Evolutionary conservation across 1,140 invertebrate genomes (phyloP).

Genomic region (Elysia chlorotica): DNA sequence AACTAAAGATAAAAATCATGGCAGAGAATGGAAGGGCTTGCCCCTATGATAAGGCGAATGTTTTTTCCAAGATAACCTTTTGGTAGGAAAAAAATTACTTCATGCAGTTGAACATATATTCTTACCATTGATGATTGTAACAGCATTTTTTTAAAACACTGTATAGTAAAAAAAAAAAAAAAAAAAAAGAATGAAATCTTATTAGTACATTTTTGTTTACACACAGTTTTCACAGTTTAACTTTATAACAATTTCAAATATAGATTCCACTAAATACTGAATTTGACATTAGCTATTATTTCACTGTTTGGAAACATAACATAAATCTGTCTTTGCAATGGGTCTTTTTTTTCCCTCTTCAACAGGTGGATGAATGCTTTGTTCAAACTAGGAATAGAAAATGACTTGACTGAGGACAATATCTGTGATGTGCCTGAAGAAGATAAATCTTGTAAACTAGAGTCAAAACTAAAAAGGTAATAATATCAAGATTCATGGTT

Average conservation of each 20-base stretch:
- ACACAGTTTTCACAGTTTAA: neutral
- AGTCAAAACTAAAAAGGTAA: slow-evolving; percentile 27
- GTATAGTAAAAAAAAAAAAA: too few relatives aligned
- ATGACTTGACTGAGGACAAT: slow-evolving; percentile 18
- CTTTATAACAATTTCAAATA: neutral
- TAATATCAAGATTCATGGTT: neutral
- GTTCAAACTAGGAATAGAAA: slow-evolving; percentile 25
- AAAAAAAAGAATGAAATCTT: neutral
- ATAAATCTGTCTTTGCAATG: neutral
- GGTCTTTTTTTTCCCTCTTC: neutral
- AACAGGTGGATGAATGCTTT: slow-evolving; percentile 30
- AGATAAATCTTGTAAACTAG: slow-evolving; percentile 21
- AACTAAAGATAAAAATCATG: slow-evolving; percentile 10
- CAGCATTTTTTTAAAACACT: too few relatives aligned
- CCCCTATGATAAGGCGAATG: slow-evolving; percentile 25
- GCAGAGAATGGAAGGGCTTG: slow-evolving; percentile 9
- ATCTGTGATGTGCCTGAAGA: slow-evolving; percentile 30
- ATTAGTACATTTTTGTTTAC: neutral
- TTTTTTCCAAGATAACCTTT: slow-evolving; percentile 25
- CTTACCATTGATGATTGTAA: neutral
- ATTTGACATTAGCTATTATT: neutral
- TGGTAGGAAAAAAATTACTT: slow-evolving; percentile 21
- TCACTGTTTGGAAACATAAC: neutral
- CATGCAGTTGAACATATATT: neutral
- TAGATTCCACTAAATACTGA: neutral